Conservation (phyloP, 1,140 invertebrate species). For the Cephus cinctus region DNA sequence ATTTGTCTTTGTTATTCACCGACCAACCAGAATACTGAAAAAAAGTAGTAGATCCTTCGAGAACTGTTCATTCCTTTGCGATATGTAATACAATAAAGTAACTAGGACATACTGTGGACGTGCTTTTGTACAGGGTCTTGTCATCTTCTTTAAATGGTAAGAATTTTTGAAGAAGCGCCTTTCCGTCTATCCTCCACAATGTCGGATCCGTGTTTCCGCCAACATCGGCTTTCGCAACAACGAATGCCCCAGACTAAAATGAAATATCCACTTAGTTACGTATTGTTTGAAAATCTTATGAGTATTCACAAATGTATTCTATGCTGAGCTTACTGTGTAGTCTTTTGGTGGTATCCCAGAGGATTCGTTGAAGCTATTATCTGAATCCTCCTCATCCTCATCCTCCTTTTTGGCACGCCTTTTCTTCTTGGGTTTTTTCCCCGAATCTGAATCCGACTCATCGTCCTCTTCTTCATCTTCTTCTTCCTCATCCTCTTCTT, state of each 20-base stretch:
- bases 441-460: constrained; percentile 40
- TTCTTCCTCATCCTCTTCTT: constrained; percentile 50
- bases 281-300: neutral
- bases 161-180: constrained; percentile 75
- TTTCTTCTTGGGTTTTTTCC: constrained; percentile 48
- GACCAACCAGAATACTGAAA: constrained; percentile 72
- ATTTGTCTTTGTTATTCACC: constrained; percentile 66
- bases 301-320: too few species aligned
- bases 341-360: constrained; percentile 51
- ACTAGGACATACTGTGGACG: constrained; percentile 65
- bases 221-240: constrained; percentile 67
- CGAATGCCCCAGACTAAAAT: constrained; percentile 69
- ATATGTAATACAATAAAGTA: constrained; percentile 6
- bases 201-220: constrained; percentile 61
- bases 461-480: constrained; percentile 43
- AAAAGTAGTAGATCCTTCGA: constrained; percentile 15
- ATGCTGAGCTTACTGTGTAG: constrained; percentile 50
- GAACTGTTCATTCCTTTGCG: constrained; percentile 1
- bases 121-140: constrained; percentile 72
- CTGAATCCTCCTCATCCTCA: constrained; percentile 54
- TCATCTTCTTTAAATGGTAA: constrained; percentile 70
- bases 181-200: constrained; percentile 79
- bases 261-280: constrained; percentile 8
- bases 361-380: constrained; percentile 47
- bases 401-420: constrained; percentile 40